phyloP scores from a whole-genome alignment of 2,888 invertebrate species.

The Fissipunctia ypsillon region DNA sequence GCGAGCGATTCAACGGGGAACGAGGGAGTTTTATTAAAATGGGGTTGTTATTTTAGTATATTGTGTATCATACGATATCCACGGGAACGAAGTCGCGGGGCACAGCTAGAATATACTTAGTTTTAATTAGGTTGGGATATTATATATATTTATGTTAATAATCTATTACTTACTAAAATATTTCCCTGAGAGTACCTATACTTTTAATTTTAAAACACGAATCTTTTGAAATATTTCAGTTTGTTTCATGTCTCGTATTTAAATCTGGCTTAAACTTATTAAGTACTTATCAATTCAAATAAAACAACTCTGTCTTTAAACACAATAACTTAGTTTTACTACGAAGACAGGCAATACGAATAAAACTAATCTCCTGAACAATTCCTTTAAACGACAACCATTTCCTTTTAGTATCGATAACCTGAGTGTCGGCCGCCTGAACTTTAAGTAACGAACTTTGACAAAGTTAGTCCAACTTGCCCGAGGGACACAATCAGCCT shows the following conservation, averaged over 20 bases:
- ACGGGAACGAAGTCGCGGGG: accelerated
- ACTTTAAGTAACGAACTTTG: constrained; percentile 62
- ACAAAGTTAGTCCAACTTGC: constrained; percentile 56
- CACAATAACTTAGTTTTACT: not conserved
- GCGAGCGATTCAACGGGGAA: too few species aligned
- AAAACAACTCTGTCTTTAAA: not conserved
- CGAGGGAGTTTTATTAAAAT: too few species aligned
- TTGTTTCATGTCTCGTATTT: not conserved
- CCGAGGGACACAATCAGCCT: constrained; percentile 68
- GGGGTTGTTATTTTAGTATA: too few species aligned
- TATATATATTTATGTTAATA: too few species aligned
- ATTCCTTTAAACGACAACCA: constrained; percentile 36
- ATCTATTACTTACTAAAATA: too few species aligned
- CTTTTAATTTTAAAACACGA: too few species aligned
- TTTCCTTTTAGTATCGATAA: constrained; percentile 58
- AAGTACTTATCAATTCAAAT: not conserved
- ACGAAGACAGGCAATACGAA: constrained; percentile 24
- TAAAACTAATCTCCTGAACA: constrained; percentile 29
- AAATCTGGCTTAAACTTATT: not conserved
- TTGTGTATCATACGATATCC: too few species aligned
- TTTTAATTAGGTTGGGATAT: too few species aligned
- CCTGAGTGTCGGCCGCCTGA: constrained; percentile 41
- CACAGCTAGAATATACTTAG: too few species aligned
- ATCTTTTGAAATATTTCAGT: too few species aligned
- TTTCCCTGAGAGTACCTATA: too few species aligned